These are phyloP conservation scores for Puntigrus tetrazona DNA, from an alignment of 2,113 vertebrate species.

Conservation along the genomic window DNA sequence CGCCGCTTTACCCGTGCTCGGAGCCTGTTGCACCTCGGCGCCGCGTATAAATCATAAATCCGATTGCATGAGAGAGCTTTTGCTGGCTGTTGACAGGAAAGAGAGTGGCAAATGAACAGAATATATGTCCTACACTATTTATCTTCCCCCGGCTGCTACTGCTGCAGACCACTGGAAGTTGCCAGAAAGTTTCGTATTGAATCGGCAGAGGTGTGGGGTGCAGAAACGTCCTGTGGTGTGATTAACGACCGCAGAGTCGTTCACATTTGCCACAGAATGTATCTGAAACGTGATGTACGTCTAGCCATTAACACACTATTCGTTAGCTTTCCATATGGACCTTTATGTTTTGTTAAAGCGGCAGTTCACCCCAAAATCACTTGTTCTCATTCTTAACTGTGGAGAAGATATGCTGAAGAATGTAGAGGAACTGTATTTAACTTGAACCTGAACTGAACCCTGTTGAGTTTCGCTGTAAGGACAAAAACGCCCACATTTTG, in stretches of 20 bases:
- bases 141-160: constrained; percentile 27
- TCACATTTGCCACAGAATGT: neutral
- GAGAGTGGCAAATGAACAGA: constrained; percentile 52
- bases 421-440: neutral
- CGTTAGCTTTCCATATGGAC: neutral
- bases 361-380: neutral
- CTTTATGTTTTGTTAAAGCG: neutral
- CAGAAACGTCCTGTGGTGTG: constrained; percentile 10
- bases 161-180: constrained; percentile 12
- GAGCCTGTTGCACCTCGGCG: constrained; percentile 69
- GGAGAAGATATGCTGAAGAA: neutral
- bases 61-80: constrained; percentile 52
- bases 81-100: constrained; percentile 46
- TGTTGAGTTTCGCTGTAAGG: neutral
- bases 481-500: neutral
- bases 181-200: constrained; percentile 27
- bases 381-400: neutral
- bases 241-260: neutral
- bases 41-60: constrained; percentile 60
- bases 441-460: neutral
- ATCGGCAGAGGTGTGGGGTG: neutral
- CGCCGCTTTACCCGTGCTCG: constrained; percentile 68
- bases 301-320: neutral
- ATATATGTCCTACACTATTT: constrained; percentile 47
- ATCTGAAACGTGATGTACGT: neutral